Evolutionary conservation across 2,888 invertebrate genomes (phyloP).

Genomic region (Hirtodrosophila trivittata): DNA sequence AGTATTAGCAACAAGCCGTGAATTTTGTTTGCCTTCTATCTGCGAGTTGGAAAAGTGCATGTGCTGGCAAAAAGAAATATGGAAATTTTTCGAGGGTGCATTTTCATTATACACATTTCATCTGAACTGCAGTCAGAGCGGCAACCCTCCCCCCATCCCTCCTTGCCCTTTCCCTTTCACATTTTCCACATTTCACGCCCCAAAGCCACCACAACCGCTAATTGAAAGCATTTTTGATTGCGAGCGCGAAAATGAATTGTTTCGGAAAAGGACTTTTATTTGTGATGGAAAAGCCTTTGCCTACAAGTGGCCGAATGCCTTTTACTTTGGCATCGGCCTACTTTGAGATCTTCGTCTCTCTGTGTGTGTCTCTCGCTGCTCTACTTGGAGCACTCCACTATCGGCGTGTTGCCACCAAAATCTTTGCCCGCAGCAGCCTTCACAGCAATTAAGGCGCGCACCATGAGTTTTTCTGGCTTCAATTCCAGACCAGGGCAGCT

Average conservation of each 20-base stretch:
- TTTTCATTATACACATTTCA: constrained; percentile 45
- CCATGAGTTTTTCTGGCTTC: constrained; percentile 25
- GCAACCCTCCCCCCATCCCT: background rate
- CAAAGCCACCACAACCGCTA: background rate
- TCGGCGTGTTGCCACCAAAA: constrained; percentile 30
- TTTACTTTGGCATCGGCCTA: constrained; percentile 15
- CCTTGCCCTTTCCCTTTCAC: background rate
- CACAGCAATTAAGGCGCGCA: constrained; percentile 57
- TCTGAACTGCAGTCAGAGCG: background rate
- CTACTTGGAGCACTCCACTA: constrained; percentile 1
- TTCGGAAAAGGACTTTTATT: constrained; percentile 4
- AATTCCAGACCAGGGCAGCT: no score
- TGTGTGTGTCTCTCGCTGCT: background rate
- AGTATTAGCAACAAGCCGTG: constrained; percentile 4
- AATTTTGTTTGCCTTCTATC: constrained; percentile 40
- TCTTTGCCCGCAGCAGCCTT: constrained; percentile 45
- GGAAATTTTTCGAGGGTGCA: constrained; percentile 21
- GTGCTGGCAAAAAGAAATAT: constrained; percentile 28
- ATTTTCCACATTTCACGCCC: no score
- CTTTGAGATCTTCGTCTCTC: background rate
- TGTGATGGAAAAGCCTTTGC: constrained; percentile 11
- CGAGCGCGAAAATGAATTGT: constrained; percentile 21
- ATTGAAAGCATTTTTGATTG: constrained; percentile 13
- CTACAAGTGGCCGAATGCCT: constrained; percentile 5
- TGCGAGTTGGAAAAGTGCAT: constrained; percentile 42